These are phyloP conservation scores for Sinocyclocheilus maitianheensis DNA, from an alignment of 2,113 vertebrate genomes.

Conservation along the genomic window DNA sequence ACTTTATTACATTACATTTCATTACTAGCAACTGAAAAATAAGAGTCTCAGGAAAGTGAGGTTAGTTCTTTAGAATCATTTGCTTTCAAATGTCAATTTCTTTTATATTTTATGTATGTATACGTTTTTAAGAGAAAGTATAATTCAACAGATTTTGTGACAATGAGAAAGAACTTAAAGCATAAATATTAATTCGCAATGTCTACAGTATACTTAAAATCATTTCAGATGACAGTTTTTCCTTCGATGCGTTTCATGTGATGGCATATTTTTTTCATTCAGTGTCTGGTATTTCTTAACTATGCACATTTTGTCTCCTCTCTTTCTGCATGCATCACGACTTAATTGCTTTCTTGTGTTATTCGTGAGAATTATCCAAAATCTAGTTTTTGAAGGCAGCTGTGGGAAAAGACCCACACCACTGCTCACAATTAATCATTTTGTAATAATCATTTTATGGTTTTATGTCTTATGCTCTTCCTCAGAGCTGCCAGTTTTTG, in stretches of 20 bases:
- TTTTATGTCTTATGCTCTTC: slow-evolving; percentile 9
- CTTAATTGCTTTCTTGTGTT: slow-evolving; percentile 13
- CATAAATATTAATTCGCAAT: background rate
- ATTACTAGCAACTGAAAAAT: too few relatives aligned
- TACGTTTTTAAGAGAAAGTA: too few relatives aligned
- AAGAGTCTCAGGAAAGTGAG: too few relatives aligned
- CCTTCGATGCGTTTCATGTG: background rate
- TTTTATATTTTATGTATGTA: too few relatives aligned
- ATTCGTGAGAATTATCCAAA: slow-evolving; percentile 1
- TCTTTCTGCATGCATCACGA: slow-evolving; percentile 15
- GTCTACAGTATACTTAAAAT: background rate
- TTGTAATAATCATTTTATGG: slow-evolving; percentile 13
- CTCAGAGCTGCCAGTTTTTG: background rate
- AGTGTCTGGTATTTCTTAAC: slow-evolving; percentile 8
- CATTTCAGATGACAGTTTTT: background rate
- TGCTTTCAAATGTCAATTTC: too few relatives aligned
- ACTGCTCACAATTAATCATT: slow-evolving; percentile 17
- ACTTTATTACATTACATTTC: background rate
- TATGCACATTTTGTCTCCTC: background rate
- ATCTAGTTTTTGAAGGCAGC: slow-evolving; percentile 20
- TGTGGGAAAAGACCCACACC: slow-evolving; percentile 20
- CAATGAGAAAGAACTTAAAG: background rate
- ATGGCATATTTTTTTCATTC: slow-evolving; percentile 16
- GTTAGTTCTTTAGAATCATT: too few relatives aligned
- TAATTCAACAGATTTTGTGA: background rate